Base-by-base conservation (phyloP, 2,113 vertebrate genomes). In the Zapus hudsonius region DNA sequence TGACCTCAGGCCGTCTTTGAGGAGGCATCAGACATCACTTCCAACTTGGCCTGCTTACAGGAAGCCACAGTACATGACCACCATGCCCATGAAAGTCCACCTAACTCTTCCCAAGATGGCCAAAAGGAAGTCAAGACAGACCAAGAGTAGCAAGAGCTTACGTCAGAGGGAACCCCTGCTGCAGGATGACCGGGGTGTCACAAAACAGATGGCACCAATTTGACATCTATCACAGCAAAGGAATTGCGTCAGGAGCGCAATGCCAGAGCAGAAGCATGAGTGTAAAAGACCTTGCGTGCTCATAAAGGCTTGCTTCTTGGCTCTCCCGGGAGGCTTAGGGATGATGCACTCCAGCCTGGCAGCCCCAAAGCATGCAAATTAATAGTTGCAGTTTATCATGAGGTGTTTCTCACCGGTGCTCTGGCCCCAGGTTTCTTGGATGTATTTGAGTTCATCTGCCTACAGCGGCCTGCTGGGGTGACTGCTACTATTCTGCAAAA, bases 291-390 rank as follows among this genome's bases (percentile, higher is more conserved):
- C 4, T 96, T 92, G 93, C 52, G 36, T 57, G 87, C 79, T 97
- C 87, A 93, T 89, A 95, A 96, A n/a, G 10, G 78, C 72, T 93
- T 84, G 84, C 91, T 63, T 2, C 85, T 97, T 92, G 80, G 67
- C 95, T 97, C 87, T 97, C 96, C 92, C 89, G 89, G 89, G 93
- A 80, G 91, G 91, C 91, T 96, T 89, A 90, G 96, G 89, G 96
- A 96, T 96, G 23, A 97, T 94, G 96, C 97, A 72, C 92, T 96
- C 75, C 84, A 91, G 87, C 82, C 95, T 92, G 55, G 87, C 76
- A 96, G 90, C 90, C 61, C 90, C 93, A 82, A 47, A 92, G 79
- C 89, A 95, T 82, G 94, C 78, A 97, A 98, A 97, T 96, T 96
- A 97, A 52, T 92, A 95, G 81, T 38, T 75, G 88, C 92, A 85